These are phyloP conservation scores for Lynx canadensis DNA, from an alignment of 2,113 vertebrate species.

Conservation along the genomic window DNA sequence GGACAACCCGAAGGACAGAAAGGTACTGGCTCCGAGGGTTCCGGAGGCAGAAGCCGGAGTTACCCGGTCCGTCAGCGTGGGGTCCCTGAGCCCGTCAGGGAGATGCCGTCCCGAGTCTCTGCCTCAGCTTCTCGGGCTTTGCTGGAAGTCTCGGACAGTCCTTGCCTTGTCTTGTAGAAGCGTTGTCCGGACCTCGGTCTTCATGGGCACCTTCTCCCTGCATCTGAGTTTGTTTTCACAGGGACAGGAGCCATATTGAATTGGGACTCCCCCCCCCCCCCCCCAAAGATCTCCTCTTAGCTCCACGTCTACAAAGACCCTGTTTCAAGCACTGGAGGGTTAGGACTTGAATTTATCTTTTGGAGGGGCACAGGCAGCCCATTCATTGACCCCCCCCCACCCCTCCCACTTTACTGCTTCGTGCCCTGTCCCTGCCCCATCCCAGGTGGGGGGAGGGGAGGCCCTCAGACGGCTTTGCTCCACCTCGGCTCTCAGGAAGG, in stretches of 20 bases:
- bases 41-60: not conserved
- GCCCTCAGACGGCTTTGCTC: fast-evolving
- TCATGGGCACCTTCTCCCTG: not conserved
- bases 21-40: fast-evolving
- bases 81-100: not conserved
- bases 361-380: no score
- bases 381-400: fast-evolving
- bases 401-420: not conserved
- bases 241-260: not conserved
- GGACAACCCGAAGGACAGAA: no score
- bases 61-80: no score
- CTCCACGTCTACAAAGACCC: not conserved
- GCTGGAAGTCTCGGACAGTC: no score
- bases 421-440: fast-evolving
- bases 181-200: fast-evolving
- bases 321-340: not conserved
- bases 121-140: not conserved
- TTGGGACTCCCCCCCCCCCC: not conserved
- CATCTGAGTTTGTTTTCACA: not conserved
- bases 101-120: fast-evolving
- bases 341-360: no score
- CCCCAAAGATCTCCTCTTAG: not conserved
- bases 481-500: not conserved
- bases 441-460: no score
- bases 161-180: no score